Evolutionary conservation across 2,888 invertebrate genomes (phyloP), one percentile per base, ranked within the genome.

Genomic region (Philaethria dido): DNA sequence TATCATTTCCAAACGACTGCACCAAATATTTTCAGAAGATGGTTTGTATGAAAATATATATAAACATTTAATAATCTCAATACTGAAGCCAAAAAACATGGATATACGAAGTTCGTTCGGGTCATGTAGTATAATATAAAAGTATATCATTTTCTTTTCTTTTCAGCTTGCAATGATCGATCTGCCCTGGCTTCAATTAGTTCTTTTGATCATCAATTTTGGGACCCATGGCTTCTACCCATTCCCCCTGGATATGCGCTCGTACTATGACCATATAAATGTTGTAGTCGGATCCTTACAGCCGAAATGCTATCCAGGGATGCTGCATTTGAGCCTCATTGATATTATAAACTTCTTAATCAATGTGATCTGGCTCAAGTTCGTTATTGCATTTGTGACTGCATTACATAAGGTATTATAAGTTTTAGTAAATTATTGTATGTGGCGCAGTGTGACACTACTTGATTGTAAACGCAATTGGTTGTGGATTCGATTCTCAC

Each of bases 171-270:
- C 73, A 45, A 62, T 70, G 1, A 72, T 77, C 9, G 76, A 83
- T 66, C 76, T 83, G 70, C 77, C 82, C 18, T 81, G 83, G 79
- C 66, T 88, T 22, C 84, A 85, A 64, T 82, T 84, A 0, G n/a
- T 86, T 0, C 77, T 89, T 0, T 71, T 86, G 4, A 52, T 84
- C n/a, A 20, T 86, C 8, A 89, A 88, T 70, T 74, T 89, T 0
- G 89, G 89, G n/a, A 87, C 86, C 18, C 89, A 89, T 62, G 88
- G 89, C 62, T 87, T 89, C 76, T 86, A 85, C 71, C 86, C 87
- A 0, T 86, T 84, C 74, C 88, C 88, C 1, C 70, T 84, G 3
- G 77, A 83, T 66, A 75, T 84, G 68, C 75, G 77, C 33, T 79
- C 75, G 59, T 80, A 80, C 64, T 79, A 78, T 73, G 78, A 75